phyloP scores from a whole-genome alignment of 2,888 invertebrate genomes.

The Odontocolon sp. region DNA sequence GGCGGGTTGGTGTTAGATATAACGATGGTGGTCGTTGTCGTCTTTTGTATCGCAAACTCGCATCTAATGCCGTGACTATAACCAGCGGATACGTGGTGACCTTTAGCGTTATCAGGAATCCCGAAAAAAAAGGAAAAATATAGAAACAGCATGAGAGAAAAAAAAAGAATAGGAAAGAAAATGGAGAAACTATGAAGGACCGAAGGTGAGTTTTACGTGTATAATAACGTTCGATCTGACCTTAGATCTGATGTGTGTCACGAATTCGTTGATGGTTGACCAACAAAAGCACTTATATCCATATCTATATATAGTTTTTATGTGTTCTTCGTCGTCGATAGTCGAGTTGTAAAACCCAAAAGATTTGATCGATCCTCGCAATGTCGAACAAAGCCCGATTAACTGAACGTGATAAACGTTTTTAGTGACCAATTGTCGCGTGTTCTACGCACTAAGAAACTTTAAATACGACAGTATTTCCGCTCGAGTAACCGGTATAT shows the following conservation, averaged over 20 bases:
- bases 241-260: neutral
- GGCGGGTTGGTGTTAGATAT: slow-evolving; percentile 5
- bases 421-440: no score
- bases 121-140: slow-evolving; percentile 1
- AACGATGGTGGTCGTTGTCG: neutral
- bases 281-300: neutral
- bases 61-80: slow-evolving; percentile 53
- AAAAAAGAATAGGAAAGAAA: neutral
- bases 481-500: neutral
- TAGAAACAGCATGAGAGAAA: neutral
- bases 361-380: neutral
- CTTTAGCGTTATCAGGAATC: slow-evolving; percentile 44
- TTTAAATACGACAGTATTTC: no score
- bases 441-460: no score
- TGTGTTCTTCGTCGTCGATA: neutral
- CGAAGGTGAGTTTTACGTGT: neutral
- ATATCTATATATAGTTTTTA: neutral
- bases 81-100: slow-evolving; percentile 32
- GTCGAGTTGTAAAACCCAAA: neutral
- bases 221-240: neutral
- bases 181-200: neutral
- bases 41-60: slow-evolving; percentile 38
- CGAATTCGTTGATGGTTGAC: neutral
- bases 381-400: neutral
- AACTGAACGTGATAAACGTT: no score